phyloP scores from a whole-genome alignment of 2,113 vertebrate genomes.

The Psittacula cyanocephala region DNA sequence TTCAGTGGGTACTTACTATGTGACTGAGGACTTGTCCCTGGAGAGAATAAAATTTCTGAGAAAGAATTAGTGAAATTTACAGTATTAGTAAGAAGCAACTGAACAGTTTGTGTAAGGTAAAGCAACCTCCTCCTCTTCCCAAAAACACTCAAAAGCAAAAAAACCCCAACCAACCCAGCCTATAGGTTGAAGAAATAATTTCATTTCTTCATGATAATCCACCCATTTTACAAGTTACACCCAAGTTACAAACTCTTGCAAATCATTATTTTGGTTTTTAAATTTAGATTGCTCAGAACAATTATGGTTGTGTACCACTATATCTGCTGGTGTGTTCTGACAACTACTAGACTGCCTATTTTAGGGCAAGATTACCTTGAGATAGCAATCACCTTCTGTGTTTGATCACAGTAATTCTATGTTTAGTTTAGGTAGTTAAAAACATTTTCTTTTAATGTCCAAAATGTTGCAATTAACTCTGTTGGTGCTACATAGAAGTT shows the following conservation, averaged over 20 bases:
- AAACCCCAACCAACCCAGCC: fast-evolving
- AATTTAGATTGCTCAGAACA: not conserved
- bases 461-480: not conserved
- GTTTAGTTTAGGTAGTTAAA: not conserved
- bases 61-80: not conserved
- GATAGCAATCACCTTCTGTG: not conserved
- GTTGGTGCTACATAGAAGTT: not conserved
- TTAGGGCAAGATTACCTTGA: not conserved
- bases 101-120: not conserved
- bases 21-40: not conserved
- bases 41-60: not conserved
- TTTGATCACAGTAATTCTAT: not conserved
- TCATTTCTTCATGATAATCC: not conserved
- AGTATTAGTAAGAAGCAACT: not conserved
- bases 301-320: not conserved
- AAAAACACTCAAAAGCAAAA: not conserved
- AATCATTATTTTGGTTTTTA: not conserved
- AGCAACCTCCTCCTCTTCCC: not conserved
- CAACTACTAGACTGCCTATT: not conserved
- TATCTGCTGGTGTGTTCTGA: not conserved
- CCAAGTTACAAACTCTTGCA: not conserved
- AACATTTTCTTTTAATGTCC: not conserved
- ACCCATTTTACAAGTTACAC: not conserved
- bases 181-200: not conserved
- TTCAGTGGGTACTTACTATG: not conserved